Percentiles rank a stretch among this genome's conserved stretches.
These are phyloP conservation scores for Heliconius hortense DNA, from an alignment of 2,888 invertebrate species.

Conservation along the genomic window DNA sequence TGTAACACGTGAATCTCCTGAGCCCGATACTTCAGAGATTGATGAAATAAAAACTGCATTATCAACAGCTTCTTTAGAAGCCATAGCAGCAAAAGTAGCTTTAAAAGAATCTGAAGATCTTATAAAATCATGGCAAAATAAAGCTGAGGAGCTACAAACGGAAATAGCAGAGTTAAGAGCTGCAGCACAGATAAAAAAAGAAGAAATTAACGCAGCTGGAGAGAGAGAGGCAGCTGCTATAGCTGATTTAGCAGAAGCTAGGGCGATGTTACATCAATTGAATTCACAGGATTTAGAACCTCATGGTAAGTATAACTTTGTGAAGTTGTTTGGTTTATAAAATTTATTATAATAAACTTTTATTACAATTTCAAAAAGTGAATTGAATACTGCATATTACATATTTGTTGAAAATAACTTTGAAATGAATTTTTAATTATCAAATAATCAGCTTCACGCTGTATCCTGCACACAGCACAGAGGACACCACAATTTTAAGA, in stretches of 20 bases:
- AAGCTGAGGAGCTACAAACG: slow-evolving; percentile 62
- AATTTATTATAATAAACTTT: not conserved
- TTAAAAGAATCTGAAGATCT: slow-evolving; percentile 63
- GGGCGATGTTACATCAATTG: slow-evolving; percentile 67
- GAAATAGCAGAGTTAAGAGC: slow-evolving; percentile 66
- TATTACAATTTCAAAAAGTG: not conserved
- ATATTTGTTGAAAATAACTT: not conserved
- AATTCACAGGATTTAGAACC: slow-evolving; percentile 65
- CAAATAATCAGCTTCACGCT: too few species aligned
- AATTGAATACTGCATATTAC: not conserved
- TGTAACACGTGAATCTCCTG: slow-evolving; percentile 57
- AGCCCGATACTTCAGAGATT: slow-evolving; percentile 63
- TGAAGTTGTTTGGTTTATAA: not conserved
- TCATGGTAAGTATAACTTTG: slow-evolving; percentile 56
- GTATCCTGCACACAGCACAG: too few species aligned
- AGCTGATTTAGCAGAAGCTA: slow-evolving; percentile 68
- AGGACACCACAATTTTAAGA: too few species aligned
- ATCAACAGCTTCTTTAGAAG: slow-evolving; percentile 58
- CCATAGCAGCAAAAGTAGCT: slow-evolving; percentile 56
- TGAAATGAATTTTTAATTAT: not conserved
- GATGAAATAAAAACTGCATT: slow-evolving; percentile 64
- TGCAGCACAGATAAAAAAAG: slow-evolving; percentile 62
- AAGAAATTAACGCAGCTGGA: slow-evolving; percentile 62
- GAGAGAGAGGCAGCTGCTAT: slow-evolving; percentile 67
- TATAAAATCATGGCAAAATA: slow-evolving; percentile 62